Evolutionary conservation across 2,797 vertebrate genomes (phyloP).

Genomic region (Menidia menidia): DNA sequence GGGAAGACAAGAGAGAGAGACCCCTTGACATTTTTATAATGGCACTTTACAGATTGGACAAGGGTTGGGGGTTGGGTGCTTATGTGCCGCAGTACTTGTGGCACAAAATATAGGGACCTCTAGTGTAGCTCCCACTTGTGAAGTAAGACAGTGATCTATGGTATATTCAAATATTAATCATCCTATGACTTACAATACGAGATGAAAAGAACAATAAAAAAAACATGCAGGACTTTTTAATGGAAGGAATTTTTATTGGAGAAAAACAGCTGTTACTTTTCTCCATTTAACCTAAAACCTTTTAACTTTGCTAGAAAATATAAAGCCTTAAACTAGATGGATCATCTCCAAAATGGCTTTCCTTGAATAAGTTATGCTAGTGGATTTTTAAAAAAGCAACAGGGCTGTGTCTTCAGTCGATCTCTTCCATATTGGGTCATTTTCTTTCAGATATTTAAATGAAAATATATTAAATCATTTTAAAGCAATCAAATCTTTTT

Average conservation of each 20-base stretch:
- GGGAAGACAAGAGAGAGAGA: slow-evolving; percentile 67
- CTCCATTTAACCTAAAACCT: slow-evolving; percentile 18
- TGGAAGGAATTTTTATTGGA: neutral
- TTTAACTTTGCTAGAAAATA: slow-evolving; percentile 4
- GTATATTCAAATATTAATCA: slow-evolving; percentile 24
- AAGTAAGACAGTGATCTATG: slow-evolving; percentile 51
- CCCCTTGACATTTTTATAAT: slow-evolving; percentile 83
- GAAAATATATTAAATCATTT: slow-evolving; percentile 53
- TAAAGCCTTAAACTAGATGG: slow-evolving; percentile 2
- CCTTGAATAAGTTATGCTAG: slow-evolving; percentile 28
- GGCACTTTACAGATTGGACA: slow-evolving; percentile 79
- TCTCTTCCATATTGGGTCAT: slow-evolving; percentile 43
- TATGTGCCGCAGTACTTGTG: slow-evolving; percentile 46
- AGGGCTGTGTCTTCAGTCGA: slow-evolving; percentile 32
- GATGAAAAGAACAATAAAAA: slow-evolving; percentile 3
- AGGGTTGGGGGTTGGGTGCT: slow-evolving; percentile 67
- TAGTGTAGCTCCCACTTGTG: slow-evolving; percentile 43
- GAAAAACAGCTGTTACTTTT: slow-evolving; percentile 5
- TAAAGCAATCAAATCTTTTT: slow-evolving; percentile 53
- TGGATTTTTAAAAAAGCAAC: slow-evolving; percentile 41
- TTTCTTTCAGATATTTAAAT: slow-evolving; percentile 51
- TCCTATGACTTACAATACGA: slow-evolving; percentile 8
- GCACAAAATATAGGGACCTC: slow-evolving; percentile 61
- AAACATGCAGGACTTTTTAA: neutral
- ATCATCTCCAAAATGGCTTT: slow-evolving; percentile 19